These are phyloP conservation scores for Drosophila yakuba DNA, from an alignment of 1,140 invertebrate genomes.

Conservation along the genomic window DNA sequence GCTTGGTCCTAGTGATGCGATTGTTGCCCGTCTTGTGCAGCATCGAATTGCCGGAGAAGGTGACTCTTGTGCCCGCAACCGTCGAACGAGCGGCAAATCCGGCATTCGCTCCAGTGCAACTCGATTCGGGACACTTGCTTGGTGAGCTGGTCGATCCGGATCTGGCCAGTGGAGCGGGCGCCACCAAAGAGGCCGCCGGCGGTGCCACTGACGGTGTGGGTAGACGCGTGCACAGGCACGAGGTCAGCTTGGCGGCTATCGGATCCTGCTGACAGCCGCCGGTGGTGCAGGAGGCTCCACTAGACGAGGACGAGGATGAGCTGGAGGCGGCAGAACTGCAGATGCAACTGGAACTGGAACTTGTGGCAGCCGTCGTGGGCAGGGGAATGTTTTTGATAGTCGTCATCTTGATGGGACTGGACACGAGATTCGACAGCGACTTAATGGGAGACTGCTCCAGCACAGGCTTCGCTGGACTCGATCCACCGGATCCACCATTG, in stretches of 20 bases:
- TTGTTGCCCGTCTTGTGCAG: constrained; percentile 80
- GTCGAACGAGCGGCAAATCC: constrained; percentile 25
- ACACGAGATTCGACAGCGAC: constrained; percentile 87
- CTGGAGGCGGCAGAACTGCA: constrained; percentile 9
- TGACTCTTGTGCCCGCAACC: constrained; percentile 16
- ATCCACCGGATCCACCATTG: neutral
- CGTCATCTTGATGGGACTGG: constrained; percentile 86
- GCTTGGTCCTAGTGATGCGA: constrained; percentile 68
- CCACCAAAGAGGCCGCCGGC: constrained; percentile 18
- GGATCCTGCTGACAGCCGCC: constrained; percentile 83
- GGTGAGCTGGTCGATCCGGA: constrained; percentile 5
- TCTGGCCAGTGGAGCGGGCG: constrained; percentile 6
- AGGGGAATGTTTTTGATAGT: constrained; percentile 83
- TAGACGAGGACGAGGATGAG: constrained; percentile 7
- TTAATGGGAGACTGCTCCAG: constrained; percentile 87
- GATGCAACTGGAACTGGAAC: neutral
- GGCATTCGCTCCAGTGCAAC: constrained; percentile 24
- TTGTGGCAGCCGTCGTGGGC: constrained; percentile 44
- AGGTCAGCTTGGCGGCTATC: constrained; percentile 85
- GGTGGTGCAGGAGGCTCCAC: constrained; percentile 36
- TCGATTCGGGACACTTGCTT: constrained; percentile 34
- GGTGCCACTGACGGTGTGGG: constrained; percentile 32
- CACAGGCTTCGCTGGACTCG: constrained; percentile 34
- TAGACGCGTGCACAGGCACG: constrained; percentile 84
- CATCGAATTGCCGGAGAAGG: constrained; percentile 39